These are phyloP conservation scores for Menura novaehollandiae DNA, from an alignment of 2,113 vertebrate genomes.

Conservation along the genomic window DNA sequence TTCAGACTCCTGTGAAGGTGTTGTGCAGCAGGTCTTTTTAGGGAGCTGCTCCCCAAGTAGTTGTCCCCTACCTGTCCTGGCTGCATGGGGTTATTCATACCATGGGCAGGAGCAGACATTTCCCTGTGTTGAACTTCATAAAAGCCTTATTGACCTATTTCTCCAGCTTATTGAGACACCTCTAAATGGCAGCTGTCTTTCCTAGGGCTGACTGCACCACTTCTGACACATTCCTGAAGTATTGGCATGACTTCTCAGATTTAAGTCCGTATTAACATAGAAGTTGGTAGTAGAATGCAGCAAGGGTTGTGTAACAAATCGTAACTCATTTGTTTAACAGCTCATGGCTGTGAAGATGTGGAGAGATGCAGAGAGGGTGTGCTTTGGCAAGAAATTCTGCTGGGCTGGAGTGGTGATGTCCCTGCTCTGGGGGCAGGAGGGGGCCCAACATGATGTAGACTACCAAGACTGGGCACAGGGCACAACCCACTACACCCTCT, in stretches of 20 bases:
- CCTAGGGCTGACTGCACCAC: background rate
- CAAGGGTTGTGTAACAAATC: background rate
- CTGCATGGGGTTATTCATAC: background rate
- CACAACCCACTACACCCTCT: background rate
- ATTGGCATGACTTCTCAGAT: background rate
- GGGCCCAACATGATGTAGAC: background rate
- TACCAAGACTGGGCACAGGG: background rate
- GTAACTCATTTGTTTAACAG: background rate
- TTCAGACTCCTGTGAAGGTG: background rate
- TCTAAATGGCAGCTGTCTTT: background rate
- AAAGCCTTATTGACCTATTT: background rate
- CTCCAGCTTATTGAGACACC: background rate
- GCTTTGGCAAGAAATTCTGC: background rate
- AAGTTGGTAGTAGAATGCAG: background rate
- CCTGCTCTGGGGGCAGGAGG: background rate
- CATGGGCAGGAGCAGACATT: background rate
- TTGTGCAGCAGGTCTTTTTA: background rate
- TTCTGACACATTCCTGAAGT: background rate
- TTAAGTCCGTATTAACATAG: background rate
- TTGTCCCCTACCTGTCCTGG: background rate
- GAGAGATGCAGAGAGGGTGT: background rate
- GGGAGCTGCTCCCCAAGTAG: background rate
- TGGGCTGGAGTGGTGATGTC: no score
- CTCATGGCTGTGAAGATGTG: background rate
- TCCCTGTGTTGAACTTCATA: background rate